phyloP scores from a whole-genome alignment of 2,797 vertebrate genomes.

The Todus mexicanus region DNA sequence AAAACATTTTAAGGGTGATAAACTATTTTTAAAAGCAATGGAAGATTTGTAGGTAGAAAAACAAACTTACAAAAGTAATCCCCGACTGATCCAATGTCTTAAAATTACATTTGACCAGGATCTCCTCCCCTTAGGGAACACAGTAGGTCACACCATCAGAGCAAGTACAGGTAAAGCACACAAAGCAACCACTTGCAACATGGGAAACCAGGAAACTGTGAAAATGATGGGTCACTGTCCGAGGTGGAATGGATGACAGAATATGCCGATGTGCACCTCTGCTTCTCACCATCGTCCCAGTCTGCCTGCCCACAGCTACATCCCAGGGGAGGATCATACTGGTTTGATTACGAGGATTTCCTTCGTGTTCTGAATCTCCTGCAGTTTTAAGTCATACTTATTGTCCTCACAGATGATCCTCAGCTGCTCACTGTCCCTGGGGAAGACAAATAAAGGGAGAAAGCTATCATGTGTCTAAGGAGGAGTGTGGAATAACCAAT shows the following conservation, averaged over 20 bases:
- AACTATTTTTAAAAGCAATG: not conserved
- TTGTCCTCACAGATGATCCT: conserved; percentile 65
- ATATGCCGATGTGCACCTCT: not conserved
- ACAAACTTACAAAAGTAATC: conserved; percentile 63
- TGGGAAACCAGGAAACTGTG: not conserved
- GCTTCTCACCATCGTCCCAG: not conserved
- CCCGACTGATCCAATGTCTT: conserved; percentile 45
- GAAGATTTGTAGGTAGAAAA: not conserved
- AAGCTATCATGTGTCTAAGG: not conserved
- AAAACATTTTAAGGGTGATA: not conserved
- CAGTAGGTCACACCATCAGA: not conserved
- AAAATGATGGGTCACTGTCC: not conserved
- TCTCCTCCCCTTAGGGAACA: conserved; percentile 60
- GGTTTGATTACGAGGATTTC: not conserved
- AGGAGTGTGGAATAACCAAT: not conserved
- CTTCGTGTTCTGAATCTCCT: conserved; percentile 57
- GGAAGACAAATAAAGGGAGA: not conserved
- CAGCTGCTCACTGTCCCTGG: conserved; percentile 64
- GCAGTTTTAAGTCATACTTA: conserved; percentile 69
- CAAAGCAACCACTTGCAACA: not conserved
- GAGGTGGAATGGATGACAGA: not conserved
- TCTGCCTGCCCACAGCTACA: not conserved
- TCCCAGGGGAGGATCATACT: not conserved
- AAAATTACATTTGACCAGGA: conserved; percentile 64
- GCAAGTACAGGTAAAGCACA: not conserved